Conservation (phyloP, 2,888 invertebrate genomes). For the Leptinotarsa rubiginosa region DNA sequence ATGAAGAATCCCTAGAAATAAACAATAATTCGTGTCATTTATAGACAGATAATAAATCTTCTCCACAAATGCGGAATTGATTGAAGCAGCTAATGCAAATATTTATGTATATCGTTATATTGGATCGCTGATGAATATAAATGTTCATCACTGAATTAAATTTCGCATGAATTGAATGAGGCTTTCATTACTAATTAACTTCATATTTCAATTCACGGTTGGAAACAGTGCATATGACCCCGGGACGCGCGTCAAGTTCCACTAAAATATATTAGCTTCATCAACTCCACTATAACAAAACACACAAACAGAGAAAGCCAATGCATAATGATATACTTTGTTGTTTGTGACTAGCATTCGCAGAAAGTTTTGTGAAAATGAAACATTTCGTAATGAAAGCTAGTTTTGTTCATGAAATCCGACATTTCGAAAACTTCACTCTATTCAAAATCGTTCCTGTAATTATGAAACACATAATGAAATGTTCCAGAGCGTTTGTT, state of each 20-base stretch:
- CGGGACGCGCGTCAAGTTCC: constrained; percentile 42
- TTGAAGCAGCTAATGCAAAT: neutral
- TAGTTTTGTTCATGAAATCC: no score
- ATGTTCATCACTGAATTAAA: neutral
- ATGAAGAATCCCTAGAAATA: no score
- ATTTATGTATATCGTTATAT: constrained; percentile 1
- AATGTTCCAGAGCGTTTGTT: neutral
- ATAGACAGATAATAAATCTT: neutral
- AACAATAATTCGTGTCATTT: no score
- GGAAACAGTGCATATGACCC: constrained; percentile 25
- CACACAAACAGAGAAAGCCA: constrained; percentile 1
- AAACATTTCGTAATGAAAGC: no score
- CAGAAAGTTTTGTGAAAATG: neutral
- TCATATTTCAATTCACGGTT: constrained; percentile 26
- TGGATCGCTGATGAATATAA: neutral
- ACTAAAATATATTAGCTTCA: constrained; percentile 37
- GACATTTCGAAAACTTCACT: no score
- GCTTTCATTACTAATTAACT: constrained; percentile 31
- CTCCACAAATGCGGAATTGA: neutral
- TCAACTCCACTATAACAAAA: constrained; percentile 20
- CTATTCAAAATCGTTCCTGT: no score
- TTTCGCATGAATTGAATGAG: constrained; percentile 19
- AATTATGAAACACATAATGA: no score
- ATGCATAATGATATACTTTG: neutral
- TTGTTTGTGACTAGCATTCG: neutral